A percentile compares a stretch with the other conserved stretches of the same genome.
phyloP scores from a whole-genome alignment of 2,888 invertebrate genomes.

The Callinectes sapidus region DNA sequence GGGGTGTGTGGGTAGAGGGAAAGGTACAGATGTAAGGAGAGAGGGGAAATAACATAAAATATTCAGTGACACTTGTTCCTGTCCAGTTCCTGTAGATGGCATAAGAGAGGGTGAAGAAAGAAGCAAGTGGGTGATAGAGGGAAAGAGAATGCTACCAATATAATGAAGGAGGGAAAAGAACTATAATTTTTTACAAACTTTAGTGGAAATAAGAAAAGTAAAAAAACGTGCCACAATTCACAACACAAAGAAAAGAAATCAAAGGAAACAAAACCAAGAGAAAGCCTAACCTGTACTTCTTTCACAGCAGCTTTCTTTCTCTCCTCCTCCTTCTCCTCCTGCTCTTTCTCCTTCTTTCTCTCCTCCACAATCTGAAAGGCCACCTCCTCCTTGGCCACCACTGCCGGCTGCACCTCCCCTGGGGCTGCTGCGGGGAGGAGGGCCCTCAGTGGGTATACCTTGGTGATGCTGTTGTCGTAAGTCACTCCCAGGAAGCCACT shows the following conservation, averaged over 20 bases:
- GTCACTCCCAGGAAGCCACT: constrained; percentile 50
- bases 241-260: not conserved
- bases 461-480: constrained; percentile 47
- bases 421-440: constrained; percentile 36
- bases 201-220: not conserved
- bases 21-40: not conserved
- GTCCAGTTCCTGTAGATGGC: too few species aligned
- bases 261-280: not conserved
- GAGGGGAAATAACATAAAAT: not conserved
- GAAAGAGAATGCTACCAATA: not conserved
- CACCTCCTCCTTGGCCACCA: constrained; percentile 38
- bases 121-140: not conserved
- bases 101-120: not conserved
- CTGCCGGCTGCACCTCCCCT: not conserved
- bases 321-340: constrained; percentile 36
- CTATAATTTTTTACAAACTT: too few species aligned
- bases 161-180: not conserved
- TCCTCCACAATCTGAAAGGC: constrained; percentile 58
- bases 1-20: not conserved
- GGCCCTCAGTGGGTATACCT: constrained; percentile 50
- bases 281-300: constrained; percentile 43
- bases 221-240: not conserved
- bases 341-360: constrained; percentile 36
- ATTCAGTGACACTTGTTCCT: too few species aligned
- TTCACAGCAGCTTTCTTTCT: constrained; percentile 29